Evolutionary conservation across 2,113 vertebrate species (phyloP), one percentile per base, ranked within the genome.

Genomic region (Fulica atra): DNA sequence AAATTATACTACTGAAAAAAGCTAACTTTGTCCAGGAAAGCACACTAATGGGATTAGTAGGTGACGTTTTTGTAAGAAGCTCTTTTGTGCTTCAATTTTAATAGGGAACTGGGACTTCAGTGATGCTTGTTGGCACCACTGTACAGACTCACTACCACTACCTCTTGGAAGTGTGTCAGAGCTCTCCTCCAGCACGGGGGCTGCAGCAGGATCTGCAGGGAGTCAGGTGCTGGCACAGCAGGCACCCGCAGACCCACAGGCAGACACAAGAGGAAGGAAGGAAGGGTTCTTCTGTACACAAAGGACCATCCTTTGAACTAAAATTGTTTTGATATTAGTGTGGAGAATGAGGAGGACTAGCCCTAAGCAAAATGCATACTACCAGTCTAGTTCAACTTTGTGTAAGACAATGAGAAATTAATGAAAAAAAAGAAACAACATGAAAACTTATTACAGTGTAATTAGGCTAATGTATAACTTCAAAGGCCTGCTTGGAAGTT

Each of bases 401-500:
- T 83, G 44, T 89, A 86, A 66, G 42, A 77, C 66, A 95, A 36
- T 69, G 70, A 72, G 48, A 88, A 88, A 71, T 59, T 86, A 89
- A 90, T 88, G 70, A 92, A 94, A 92, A 92, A 95, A 40, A 21
- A 94, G 70, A 70, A 92, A 11, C 23, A 51, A 64, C 38, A 33
- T 9, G 20, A 74, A 93, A 79, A 78, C 36, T 84, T 89, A 92
- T 61, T 84, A 78, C 48, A 14, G 33, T 68, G n/a, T 72, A 89
- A 97, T 97, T 90, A 91, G 38, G 35, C 9, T 87, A 96, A 89
- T 66, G 60, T 9, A 56, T 51, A 95, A 81, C 69, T 97, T 96
- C 86, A 93, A 89, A 96, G 64, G 40, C 31, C 38, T 86, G 28
- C 84, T 96, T 94, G 29, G 53, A 89, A 84, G 48, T 68, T 93